Conservation (phyloP, 1,140 invertebrate genomes). For the Eciton burchellii region DNA sequence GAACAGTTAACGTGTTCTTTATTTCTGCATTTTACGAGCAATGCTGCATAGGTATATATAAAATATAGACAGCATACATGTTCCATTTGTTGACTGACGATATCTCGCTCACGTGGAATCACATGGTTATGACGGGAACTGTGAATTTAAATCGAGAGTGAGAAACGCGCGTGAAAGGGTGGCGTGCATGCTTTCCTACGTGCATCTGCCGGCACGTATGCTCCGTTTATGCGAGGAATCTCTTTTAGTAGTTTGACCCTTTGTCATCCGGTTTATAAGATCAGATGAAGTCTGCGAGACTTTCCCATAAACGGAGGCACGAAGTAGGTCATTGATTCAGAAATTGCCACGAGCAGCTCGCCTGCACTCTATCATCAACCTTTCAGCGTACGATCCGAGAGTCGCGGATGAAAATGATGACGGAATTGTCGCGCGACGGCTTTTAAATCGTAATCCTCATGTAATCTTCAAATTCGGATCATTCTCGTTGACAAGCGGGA, state of each 20-base stretch:
- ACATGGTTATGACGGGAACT: constrained; percentile 34
- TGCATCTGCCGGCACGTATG: constrained; percentile 39
- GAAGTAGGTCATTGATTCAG: background rate
- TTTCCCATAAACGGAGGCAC: background rate
- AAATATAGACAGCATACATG: background rate
- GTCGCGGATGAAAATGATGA: background rate
- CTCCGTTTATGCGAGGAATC: constrained; percentile 47
- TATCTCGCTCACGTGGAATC: constrained; percentile 34
- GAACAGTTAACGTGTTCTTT: background rate
- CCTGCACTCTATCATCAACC: too few relatives aligned
- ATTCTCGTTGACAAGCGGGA: background rate
- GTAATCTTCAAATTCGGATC: background rate
- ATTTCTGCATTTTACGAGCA: background rate
- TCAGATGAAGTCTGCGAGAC: constrained; percentile 3
- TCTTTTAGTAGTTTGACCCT: constrained; percentile 51
- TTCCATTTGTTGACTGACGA: background rate
- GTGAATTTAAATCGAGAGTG: constrained; percentile 60
- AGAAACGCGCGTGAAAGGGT: constrained; percentile 42
- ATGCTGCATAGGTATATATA: background rate
- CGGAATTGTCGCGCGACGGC: too few relatives aligned
- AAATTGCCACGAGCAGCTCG: too few relatives aligned
- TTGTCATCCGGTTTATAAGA: constrained; percentile 25
- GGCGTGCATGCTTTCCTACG: constrained; percentile 13
- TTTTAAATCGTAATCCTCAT: too few relatives aligned
- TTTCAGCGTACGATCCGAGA: background rate